Percentiles rank a stretch among this genome's conserved stretches.
Conservation (phyloP, 2,113 vertebrate species). For the Pelecanus crispus region DNA sequence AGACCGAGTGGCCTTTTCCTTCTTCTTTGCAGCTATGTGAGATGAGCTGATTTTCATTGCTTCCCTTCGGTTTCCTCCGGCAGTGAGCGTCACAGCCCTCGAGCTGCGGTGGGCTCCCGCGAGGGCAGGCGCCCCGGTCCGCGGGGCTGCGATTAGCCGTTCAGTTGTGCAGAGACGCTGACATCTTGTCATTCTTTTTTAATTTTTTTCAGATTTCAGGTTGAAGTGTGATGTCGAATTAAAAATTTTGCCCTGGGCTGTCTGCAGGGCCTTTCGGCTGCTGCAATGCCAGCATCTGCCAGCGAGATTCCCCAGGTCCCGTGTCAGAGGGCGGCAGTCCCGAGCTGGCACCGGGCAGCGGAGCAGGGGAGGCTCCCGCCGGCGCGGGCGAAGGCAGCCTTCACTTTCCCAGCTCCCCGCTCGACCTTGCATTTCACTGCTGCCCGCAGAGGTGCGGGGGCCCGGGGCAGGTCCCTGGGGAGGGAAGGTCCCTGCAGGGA, state of each 20-base stretch:
- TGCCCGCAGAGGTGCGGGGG: accelerated
- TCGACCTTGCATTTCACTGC: not conserved
- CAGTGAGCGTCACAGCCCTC: not conserved
- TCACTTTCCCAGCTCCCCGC: not conserved
- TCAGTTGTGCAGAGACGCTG: conserved; percentile 3
- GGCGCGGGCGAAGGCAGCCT: not conserved
- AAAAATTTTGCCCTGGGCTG: conserved; percentile 85
- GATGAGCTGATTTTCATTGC: not conserved
- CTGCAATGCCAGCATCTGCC: conserved; percentile 80
- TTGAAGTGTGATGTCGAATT: conserved; percentile 79
- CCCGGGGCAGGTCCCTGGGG: not conserved
- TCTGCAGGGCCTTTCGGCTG: conserved; percentile 82
- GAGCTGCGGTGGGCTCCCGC: not conserved
- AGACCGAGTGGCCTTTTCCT: not conserved
- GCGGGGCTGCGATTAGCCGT: not conserved
- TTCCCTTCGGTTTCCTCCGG: not conserved
- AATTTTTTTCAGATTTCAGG: conserved; percentile 50
- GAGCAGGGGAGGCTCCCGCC: not conserved
- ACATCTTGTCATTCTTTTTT: conserved; percentile 63
- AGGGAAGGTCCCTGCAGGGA: not conserved
- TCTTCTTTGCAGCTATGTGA: not conserved
- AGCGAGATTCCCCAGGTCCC: conserved; percentile 75
- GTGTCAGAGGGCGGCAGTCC: conserved; percentile 48
- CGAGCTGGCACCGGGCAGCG: conserved; percentile 38
- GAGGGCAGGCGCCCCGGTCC: not conserved